Evolutionary conservation across 2,888 invertebrate genomes (phyloP).

Genomic region (Dryadula phaetusa): DNA sequence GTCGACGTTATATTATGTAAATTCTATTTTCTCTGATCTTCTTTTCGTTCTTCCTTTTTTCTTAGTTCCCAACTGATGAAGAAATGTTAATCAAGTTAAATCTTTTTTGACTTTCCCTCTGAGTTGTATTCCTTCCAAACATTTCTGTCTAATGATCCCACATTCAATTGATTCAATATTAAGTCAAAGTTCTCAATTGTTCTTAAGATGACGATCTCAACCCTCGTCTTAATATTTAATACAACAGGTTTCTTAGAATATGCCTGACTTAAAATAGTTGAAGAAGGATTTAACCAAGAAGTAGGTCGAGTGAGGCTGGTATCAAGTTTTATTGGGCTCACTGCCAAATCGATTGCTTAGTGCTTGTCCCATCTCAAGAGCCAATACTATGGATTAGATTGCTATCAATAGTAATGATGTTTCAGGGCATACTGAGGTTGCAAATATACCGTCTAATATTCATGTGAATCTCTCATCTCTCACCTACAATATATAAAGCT

Average conservation of each 20-base stretch:
- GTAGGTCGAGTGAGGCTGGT: conserved; percentile 49
- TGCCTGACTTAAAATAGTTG: conserved; percentile 36
- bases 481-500: no score
- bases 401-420: conserved; percentile 25
- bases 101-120: no score
- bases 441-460: neutral
- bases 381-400: conserved; percentile 26
- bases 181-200: neutral
- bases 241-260: conserved; percentile 5
- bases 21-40: conserved; percentile 4
- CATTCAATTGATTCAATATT: no score
- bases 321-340: conserved; percentile 44
- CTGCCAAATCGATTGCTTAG: conserved; percentile 53
- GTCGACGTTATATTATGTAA: conserved; percentile 49
- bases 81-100: no score
- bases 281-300: conserved; percentile 51
- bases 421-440: neutral
- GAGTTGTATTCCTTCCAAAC: no score
- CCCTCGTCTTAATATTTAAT: neutral
- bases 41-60: neutral
- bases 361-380: conserved; percentile 24
- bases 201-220: neutral
- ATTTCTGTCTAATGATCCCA: no score
- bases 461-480: neutral
- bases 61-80: neutral